Evolutionary conservation across 2,113 vertebrate species (phyloP).

Genomic region (Oreochromis niloticus): DNA sequence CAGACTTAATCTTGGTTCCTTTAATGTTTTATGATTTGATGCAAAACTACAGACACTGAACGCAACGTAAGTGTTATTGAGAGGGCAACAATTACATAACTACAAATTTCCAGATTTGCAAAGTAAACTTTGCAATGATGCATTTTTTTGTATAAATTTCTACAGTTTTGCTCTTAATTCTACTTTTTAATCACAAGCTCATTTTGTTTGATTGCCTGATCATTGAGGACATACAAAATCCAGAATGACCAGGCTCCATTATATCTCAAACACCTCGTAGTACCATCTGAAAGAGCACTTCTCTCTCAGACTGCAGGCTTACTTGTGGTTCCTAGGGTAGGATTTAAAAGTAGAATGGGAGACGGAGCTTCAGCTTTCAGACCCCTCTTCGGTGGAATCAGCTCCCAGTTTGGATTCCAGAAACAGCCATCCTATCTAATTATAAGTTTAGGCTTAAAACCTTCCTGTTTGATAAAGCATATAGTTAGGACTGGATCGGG

Average conservation of each 20-base stretch:
- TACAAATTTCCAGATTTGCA: neutral
- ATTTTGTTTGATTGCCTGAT: neutral
- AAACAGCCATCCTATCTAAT: neutral
- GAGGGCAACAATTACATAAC: neutral
- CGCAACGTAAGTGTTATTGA: neutral
- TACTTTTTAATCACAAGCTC: neutral
- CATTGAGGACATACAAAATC: neutral
- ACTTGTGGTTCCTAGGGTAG: neutral
- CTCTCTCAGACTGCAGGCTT: accelerated
- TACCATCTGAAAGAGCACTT: neutral
- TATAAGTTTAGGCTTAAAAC: neutral
- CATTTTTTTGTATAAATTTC: neutral
- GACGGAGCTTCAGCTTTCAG: neutral
- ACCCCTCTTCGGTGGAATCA: neutral
- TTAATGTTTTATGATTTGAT: neutral
- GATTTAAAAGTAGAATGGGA: neutral
- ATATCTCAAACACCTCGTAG: neutral
- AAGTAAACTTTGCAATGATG: neutral
- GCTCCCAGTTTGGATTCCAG: no score
- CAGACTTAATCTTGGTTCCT: accelerated
- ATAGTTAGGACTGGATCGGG: neutral
- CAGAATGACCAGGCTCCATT: neutral
- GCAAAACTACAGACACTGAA: neutral
- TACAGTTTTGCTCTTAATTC: neutral
- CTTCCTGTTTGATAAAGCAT: neutral